Percentiles rank a stretch among this genome's conserved stretches.
Conservation (phyloP, 2,888 invertebrate genomes). For the Drosophila robusta region DNA sequence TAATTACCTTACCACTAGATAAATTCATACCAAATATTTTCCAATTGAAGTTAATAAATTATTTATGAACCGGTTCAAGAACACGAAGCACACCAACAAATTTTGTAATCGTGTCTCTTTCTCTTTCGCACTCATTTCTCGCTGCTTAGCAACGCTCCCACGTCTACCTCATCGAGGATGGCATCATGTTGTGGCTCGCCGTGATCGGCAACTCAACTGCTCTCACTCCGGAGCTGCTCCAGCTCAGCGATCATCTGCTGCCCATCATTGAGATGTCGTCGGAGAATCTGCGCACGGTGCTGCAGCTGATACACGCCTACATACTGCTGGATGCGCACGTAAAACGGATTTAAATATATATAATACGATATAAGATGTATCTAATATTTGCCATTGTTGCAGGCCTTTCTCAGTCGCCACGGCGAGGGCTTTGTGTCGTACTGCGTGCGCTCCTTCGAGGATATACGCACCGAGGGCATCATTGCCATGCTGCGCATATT, state of each 20-base stretch:
- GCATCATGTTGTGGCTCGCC: conserved; percentile 94
- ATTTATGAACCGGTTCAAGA: not conserved
- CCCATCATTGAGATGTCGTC: conserved; percentile 92
- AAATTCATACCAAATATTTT: no score
- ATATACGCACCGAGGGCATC: conserved; percentile 91
- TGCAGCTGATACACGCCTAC: conserved; percentile 93
- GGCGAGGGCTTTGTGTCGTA: conserved; percentile 90
- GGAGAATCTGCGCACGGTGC: conserved; percentile 91
- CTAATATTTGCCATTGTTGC: conserved; percentile 59
- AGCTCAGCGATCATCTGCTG: conserved; percentile 90
- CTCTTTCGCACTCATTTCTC: not conserved
- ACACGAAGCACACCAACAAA: not conserved
- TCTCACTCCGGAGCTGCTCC: conserved; percentile 88
- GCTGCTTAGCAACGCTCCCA: conserved; percentile 89
- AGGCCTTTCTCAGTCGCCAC: conserved; percentile 90
- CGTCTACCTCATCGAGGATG: conserved; percentile 96
- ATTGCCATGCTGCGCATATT: conserved; percentile 90
- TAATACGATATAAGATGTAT: no score
- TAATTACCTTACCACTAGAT: no score
- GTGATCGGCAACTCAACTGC: conserved; percentile 91
- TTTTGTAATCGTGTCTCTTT: not conserved
- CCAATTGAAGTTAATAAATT: no score
- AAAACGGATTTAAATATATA: not conserved
- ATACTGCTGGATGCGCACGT: conserved; percentile 89
- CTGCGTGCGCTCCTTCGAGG: conserved; percentile 90